Percentiles rank a stretch among this genome's conserved stretches.
Conservation (phyloP, 2,888 invertebrate species). For the Dromius quadrimaculatus region DNA sequence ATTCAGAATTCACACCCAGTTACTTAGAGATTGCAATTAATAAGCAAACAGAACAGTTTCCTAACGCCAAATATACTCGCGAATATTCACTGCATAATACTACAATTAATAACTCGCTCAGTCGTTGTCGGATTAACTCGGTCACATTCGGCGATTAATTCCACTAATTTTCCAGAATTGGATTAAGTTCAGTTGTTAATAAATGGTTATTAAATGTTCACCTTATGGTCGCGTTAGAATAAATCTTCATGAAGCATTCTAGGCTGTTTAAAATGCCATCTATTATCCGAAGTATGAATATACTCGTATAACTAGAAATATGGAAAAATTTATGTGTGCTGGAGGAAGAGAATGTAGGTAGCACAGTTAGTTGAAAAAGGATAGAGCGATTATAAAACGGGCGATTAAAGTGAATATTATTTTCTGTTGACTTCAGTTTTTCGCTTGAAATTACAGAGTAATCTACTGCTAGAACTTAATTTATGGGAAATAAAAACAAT, state of each 20-base stretch:
- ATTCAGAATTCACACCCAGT: conserved; percentile 9
- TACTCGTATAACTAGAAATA: neutral
- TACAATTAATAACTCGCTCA: conserved; percentile 36
- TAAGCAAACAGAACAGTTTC: conserved; percentile 21
- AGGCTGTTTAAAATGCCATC: conserved; percentile 36
- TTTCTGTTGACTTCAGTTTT: conserved; percentile 26
- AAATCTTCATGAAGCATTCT: conserved; percentile 34
- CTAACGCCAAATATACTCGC: conserved; percentile 14
- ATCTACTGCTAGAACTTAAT: conserved; percentile 16
- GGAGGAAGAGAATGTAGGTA: neutral
- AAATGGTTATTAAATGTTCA: conserved; percentile 48
- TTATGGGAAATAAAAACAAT: conserved; percentile 19
- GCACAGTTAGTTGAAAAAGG: neutral
- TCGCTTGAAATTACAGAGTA: conserved; percentile 9
- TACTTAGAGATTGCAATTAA: conserved; percentile 2
- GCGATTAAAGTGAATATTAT: conserved; percentile 36
- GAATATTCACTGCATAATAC: conserved; percentile 37
- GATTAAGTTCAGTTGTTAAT: conserved; percentile 45
- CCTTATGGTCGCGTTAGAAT: conserved; percentile 24
- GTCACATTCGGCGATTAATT: conserved; percentile 48
- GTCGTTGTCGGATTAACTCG: conserved; percentile 41
- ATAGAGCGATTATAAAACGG: conserved; percentile 6
- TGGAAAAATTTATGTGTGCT: conserved; percentile 34
- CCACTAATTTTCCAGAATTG: conserved; percentile 40
- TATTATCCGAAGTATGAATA: conserved; percentile 31